Percentiles rank a stretch among this genome's conserved stretches.
phyloP scores from a whole-genome alignment of 1,140 invertebrate genomes.

The Drosophila tropicalis region DNA sequence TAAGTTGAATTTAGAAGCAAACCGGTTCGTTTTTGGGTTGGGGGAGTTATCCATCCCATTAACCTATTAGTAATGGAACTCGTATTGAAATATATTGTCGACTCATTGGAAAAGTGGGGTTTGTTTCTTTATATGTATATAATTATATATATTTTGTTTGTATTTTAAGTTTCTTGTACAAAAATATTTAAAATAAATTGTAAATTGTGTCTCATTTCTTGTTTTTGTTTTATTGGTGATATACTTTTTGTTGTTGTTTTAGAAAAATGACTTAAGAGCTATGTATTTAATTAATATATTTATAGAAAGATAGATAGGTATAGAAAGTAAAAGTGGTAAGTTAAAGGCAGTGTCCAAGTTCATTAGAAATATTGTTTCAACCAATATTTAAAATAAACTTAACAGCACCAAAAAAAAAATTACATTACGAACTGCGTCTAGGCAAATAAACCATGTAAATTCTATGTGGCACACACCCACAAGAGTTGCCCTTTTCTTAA shows the following conservation, averaged over 20 bases:
- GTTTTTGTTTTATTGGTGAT: conserved; percentile 27
- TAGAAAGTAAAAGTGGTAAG: background rate
- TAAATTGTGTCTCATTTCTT: conserved; percentile 38
- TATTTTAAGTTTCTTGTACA: conserved; percentile 65
- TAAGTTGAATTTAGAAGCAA: background rate
- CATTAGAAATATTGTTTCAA: conserved; percentile 58
- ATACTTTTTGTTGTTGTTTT: conserved; percentile 36
- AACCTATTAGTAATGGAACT: background rate
- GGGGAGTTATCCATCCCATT: conserved; percentile 1
- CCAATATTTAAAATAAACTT: conserved; percentile 65
- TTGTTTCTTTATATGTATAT: conserved; percentile 18
- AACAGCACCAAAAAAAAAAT: conserved; percentile 33
- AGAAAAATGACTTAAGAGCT: conserved; percentile 34
- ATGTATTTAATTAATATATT: conserved; percentile 37
- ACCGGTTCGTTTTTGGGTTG: background rate
- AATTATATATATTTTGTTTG: conserved; percentile 23
- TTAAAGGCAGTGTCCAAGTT: conserved; percentile 36
- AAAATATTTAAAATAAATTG: conserved; percentile 67
- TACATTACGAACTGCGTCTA: conserved; percentile 5
- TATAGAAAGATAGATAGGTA: conserved; percentile 26
- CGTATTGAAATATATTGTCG: conserved; percentile 42
- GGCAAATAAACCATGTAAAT: conserved; percentile 42
- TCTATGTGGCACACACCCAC: conserved; percentile 55
- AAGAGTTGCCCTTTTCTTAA: background rate
- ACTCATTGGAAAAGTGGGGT: conserved; percentile 8